phyloP scores from a whole-genome alignment of 53 echinoderm and acorn worm species.

The Pentamera pediparva region DNA sequence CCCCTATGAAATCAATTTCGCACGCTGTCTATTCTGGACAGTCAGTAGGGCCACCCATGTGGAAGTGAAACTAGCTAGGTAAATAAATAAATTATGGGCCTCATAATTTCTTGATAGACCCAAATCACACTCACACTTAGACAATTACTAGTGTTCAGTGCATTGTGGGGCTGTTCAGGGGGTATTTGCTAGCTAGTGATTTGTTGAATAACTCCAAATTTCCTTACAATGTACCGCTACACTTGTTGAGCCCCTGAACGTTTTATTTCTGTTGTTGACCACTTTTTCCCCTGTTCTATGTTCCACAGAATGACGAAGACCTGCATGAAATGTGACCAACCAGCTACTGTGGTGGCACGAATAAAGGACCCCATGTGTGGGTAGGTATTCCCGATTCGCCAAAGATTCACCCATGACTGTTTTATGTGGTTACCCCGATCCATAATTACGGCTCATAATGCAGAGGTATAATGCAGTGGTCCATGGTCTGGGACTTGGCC shows the following conservation, averaged over 20 bases:
- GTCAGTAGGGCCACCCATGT: no score
- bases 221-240: background rate
- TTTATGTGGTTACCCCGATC: no score
- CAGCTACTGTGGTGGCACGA: slow-evolving; percentile 63
- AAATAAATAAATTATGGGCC: no score
- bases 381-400: slow-evolving; percentile 36
- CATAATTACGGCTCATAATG: no score
- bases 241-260: background rate
- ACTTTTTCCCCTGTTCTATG: background rate
- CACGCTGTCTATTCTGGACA: no score
- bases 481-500: no score
- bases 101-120: no score
- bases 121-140: background rate
- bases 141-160: background rate
- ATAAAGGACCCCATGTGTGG: slow-evolving; percentile 83
- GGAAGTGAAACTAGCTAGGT: no score
- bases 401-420: background rate
- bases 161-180: background rate
- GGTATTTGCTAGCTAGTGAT: background rate
- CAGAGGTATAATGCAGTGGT: no score
- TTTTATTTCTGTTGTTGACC: background rate
- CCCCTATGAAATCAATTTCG: no score
- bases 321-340: slow-evolving; percentile 83
- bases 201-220: background rate
- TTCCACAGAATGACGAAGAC: slow-evolving; percentile 31